Evolutionary conservation across 2,113 vertebrate genomes (phyloP).

Genomic region (Pteronura brasiliensis): DNA sequence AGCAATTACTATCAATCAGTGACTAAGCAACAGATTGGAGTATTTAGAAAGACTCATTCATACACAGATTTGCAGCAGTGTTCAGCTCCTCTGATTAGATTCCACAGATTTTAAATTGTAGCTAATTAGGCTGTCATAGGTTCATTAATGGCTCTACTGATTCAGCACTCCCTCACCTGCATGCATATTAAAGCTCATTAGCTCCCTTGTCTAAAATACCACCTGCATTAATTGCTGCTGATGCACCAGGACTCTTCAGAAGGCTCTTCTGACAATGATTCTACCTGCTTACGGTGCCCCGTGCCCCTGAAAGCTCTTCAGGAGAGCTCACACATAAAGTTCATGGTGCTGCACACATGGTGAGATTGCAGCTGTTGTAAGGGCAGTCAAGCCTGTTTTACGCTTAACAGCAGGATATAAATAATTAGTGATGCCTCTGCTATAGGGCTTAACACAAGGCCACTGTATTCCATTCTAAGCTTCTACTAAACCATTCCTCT

Average conservation of each 20-base stretch:
- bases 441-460: conserved; percentile 70
- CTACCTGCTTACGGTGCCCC: conserved; percentile 82
- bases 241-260: conserved; percentile 89
- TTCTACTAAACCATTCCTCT: conserved; percentile 37
- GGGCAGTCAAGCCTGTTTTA: conserved; percentile 83
- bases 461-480: conserved; percentile 64
- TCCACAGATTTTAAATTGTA: conserved; percentile 99
- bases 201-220: conserved; percentile 98
- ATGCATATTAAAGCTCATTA: conserved; percentile 99
- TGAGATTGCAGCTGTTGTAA: conserved; percentile 80
- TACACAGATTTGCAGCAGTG: conserved; percentile 95
- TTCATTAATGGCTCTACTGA: conserved; percentile 99
- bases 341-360: conserved; percentile 48
- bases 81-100: conserved; percentile 97
- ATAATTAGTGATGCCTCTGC: conserved; percentile 81
- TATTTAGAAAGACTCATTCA: conserved; percentile 95
- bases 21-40: conserved; percentile 96
- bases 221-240: conserved; percentile 98
- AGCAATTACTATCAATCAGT: conserved; percentile 98
- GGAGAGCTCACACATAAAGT: conserved; percentile 67
- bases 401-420: conserved; percentile 83
- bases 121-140: conserved; percentile 99
- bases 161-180: conserved; percentile 98
- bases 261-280: conserved; percentile 86
- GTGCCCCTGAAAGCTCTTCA: conserved; percentile 77